Percentiles rank a stretch among this genome's conserved stretches.
phyloP scores from a whole-genome alignment of 2,888 invertebrate species.

The Brachypalpus laphriformis region DNA sequence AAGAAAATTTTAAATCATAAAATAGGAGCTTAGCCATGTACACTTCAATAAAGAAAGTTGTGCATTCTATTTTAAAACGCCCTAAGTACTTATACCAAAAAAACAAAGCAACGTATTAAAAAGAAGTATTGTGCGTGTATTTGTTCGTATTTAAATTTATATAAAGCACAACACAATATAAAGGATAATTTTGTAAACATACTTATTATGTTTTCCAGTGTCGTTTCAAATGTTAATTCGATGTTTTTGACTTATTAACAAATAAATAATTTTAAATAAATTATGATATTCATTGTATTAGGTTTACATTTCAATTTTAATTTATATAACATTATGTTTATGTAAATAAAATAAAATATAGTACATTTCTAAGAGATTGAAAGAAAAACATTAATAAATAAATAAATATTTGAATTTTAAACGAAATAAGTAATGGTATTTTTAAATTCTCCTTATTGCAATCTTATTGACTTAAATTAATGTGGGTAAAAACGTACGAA shows the following conservation, averaged over 20 bases:
- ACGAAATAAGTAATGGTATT: slow-evolving; percentile 4
- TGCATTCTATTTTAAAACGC: no score
- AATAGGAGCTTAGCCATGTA: no score
- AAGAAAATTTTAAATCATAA: no score
- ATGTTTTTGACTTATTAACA: not conserved
- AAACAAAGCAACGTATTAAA: slow-evolving; percentile 2
- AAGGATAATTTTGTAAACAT: slow-evolving; percentile 6
- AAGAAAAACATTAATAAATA: slow-evolving; percentile 1
- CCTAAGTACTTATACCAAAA: no score
- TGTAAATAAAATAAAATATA: slow-evolving; percentile 33
- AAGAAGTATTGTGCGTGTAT: slow-evolving; percentile 26
- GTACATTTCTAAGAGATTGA: slow-evolving; percentile 9
- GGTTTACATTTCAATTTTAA: not conserved
- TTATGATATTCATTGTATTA: not conserved
- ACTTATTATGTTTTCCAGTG: not conserved
- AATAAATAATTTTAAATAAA: not conserved
- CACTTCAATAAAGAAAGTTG: no score
- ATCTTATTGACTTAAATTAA: no score
- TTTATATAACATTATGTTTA: slow-evolving; percentile 9
- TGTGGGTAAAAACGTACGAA: no score
- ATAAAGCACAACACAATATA: slow-evolving; percentile 29
- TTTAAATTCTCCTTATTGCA: no score
- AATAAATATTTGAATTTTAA: slow-evolving; percentile 46
- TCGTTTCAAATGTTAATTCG: not conserved
- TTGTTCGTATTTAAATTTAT: slow-evolving; percentile 36